phyloP scores from a whole-genome alignment of 53 echinoderm and acorn worm genomes.

The Astropecten irregularis region DNA sequence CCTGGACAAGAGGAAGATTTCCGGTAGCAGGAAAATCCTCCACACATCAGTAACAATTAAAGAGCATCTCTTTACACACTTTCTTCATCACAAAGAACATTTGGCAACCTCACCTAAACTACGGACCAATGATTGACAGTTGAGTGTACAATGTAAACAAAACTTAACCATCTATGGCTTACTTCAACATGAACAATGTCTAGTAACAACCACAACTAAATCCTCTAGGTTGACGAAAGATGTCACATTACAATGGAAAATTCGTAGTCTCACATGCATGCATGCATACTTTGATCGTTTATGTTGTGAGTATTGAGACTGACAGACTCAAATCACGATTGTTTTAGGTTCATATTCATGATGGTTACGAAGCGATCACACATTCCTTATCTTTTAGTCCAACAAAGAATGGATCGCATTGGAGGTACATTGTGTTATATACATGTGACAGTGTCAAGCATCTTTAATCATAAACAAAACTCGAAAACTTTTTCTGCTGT shows the following conservation, averaged over 20 bases:
- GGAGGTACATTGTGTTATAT: no score
- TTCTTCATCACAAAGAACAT: not conserved
- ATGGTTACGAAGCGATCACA: no score
- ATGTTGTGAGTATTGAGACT: no score
- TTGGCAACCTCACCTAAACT: no score
- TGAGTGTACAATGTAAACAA: conserved; percentile 31
- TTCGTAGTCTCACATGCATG: not conserved
- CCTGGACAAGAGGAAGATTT: conserved; percentile 15
- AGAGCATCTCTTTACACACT: not conserved
- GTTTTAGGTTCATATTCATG: no score
- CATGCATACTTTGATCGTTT: not conserved
- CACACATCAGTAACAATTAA: not conserved
- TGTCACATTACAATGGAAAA: not conserved
- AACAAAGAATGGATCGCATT: no score
- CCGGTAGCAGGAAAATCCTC: not conserved
- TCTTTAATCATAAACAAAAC: no score
- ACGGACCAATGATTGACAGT: not conserved
- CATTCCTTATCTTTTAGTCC: no score
- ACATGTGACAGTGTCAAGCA: no score
- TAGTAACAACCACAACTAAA: not conserved
- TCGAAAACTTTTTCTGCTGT: no score
- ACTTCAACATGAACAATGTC: not conserved
- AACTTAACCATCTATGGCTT: no score
- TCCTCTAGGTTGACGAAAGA: not conserved
- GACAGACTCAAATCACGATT: no score